Base-by-base conservation (phyloP, 23 tunicate genomes). In the Aplidium turbinatum region DNA sequence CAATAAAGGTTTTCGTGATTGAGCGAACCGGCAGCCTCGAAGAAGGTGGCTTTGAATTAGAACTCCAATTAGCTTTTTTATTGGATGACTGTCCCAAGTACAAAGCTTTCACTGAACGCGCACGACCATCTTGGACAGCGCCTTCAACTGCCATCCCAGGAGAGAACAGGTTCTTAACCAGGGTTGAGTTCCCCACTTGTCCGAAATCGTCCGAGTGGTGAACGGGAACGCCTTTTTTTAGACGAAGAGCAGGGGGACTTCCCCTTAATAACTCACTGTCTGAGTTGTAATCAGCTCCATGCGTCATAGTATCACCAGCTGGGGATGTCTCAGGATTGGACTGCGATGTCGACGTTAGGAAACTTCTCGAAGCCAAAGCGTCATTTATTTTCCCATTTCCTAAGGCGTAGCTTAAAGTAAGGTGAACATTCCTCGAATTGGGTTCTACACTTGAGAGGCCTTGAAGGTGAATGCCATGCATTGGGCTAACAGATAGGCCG, bases 11-110 rank as follows among this genome's bases (percentile, higher is more conserved):
- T 22, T 69, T 68, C 0, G 46, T 35, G 19, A 47, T 74, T 50
- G 75, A 30, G 1, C 85, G 68, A 3, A 68, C 70, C 1, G 85
- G 85, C 9, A 68, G 47, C 30, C 57, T 69, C 21, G 85, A 80
- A 5, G 50, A 38, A 0, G 63, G 47, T 6, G 76, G 28, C 19
- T 36, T 80, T 4, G 58, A 58, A 18, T 47, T 32, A 3, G 20
- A 3, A 38, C 32, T 18, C 9, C 39, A 33, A 29, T 30, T 54
- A 2, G 28, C 19, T 4, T 29, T 29, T 19, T 35, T 45, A 3
- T 57, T 31, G 40, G 50, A 40, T 1, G 45, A 4, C 2, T 68
- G 67, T 1, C 48, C 42, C 21, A 51, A 27, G 5, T 35, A 57
- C 32, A 68, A 29, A 3, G 48, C 21, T 53, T 38, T 74, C 20